Evolutionary conservation across 2,113 vertebrate species (phyloP), one percentile per base, ranked within the genome.

Genomic region (Hippoglossus stenolepis): DNA sequence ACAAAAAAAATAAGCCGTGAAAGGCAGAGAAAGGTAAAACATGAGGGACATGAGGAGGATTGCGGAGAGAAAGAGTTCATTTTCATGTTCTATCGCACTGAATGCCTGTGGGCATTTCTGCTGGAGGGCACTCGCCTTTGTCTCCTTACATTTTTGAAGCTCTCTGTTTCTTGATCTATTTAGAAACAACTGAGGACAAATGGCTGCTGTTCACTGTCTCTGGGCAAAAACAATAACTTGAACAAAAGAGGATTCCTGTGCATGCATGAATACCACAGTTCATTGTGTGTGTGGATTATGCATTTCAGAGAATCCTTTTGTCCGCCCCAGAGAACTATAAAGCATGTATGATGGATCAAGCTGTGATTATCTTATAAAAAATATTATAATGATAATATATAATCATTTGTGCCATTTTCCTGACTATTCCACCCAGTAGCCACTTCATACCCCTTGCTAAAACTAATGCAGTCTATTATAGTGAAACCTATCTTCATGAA

Each of bases 161-260:
- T 54, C 51, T 31, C 73, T 61, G 53, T 75, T 47, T 63, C 9
- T 70, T 64, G 21, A 69, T 71, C 65, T 78, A 53, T 62, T 69
- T n/a, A 85, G 26, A 81, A 81, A 68, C 23, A 38, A 4, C 21
- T 38, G 60, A 76, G 53, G 70, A 82, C 56, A 69, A 83, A 28
- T 54, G 70, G n/a, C 51, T 72, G 17, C 57, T 65, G 54, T 63
- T 80, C 28, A 54, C 54, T 51, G 38, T 74, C 35, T 3, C 63
- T 62, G 58, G 43, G 63, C 62, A 43, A 79, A 80, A 53, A 74
- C 45, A 80, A 80, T 54, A 68, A 59, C 2, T 69, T 67, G 3
- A 67, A 63, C 68, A 59, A 81, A 79, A 70, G 38, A 49, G 65
- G 51, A 79, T n/a, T 17, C 49, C 23, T 45, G 21, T 76, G 61